Percentiles rank a stretch among this genome's conserved stretches.
Evolutionary conservation across 2,888 invertebrate genomes (phyloP).

Genomic region (Pyrgus malvae): DNA sequence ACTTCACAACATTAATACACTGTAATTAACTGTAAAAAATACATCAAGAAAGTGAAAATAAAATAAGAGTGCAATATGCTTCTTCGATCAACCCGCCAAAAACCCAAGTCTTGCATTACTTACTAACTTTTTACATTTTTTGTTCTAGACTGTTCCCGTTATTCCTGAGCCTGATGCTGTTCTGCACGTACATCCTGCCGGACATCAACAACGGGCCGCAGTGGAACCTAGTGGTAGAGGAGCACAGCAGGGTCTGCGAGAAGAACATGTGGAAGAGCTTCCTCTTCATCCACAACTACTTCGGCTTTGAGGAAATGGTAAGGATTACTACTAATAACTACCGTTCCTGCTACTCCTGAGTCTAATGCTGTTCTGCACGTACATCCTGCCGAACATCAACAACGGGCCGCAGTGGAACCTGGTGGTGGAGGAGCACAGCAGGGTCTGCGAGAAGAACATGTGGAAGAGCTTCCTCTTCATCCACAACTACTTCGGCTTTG

Average conservation of each 20-base stretch:
- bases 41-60: no score
- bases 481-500: slow-evolving; percentile 82
- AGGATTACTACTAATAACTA: slow-evolving; percentile 24
- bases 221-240: slow-evolving; percentile 81
- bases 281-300: slow-evolving; percentile 81
- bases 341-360: slow-evolving; percentile 75
- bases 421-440: slow-evolving; percentile 78
- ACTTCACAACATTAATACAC: no score
- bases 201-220: slow-evolving; percentile 79
- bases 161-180: slow-evolving; percentile 75
- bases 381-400: slow-evolving; percentile 76
- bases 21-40: no score
- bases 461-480: slow-evolving; percentile 83
- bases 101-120: no score
- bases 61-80: no score
- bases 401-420: slow-evolving; percentile 82
- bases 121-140: no score
- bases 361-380: slow-evolving; percentile 80
- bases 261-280: slow-evolving; percentile 82
- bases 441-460: slow-evolving; percentile 79
- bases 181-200: slow-evolving; percentile 79
- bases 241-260: slow-evolving; percentile 78
- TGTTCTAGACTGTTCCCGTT: slow-evolving; percentile 78
- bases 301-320: slow-evolving; percentile 83
- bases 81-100: no score